Evolutionary conservation across 2,797 vertebrate genomes (phyloP).

Genomic region (Hydrophis major): DNA sequence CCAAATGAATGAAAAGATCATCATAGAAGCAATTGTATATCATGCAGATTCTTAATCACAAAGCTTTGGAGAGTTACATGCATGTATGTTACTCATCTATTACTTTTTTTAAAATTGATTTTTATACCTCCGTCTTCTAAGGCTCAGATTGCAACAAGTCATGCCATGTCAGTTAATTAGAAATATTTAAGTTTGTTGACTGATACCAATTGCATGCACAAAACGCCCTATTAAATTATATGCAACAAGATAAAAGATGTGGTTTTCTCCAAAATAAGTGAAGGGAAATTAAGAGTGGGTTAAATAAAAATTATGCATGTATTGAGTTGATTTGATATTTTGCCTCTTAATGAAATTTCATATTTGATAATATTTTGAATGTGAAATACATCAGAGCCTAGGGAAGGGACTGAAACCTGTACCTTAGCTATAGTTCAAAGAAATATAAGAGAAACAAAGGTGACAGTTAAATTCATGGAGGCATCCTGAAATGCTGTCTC

Average conservation of each 20-base stretch:
- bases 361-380: neutral
- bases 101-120: neutral
- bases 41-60: neutral
- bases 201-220: neutral
- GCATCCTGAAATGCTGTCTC: neutral
- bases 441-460: neutral
- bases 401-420: neutral
- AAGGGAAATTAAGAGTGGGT: neutral
- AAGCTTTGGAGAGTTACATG: neutral
- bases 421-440: neutral
- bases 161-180: neutral
- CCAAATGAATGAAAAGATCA: constrained; percentile 20
- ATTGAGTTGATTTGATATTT: neutral
- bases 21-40: neutral
- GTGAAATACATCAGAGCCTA: neutral
- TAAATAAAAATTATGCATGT: neutral
- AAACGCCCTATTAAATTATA: neutral
- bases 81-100: neutral
- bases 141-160: neutral
- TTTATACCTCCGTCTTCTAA: neutral
- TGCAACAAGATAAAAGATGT: neutral
- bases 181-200: neutral
- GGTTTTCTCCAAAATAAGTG: neutral
- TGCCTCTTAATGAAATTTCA: neutral
- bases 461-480: neutral